These are phyloP conservation scores for Andrena fulva DNA, from an alignment of 2,888 invertebrate genomes.

Conservation along the genomic window DNA sequence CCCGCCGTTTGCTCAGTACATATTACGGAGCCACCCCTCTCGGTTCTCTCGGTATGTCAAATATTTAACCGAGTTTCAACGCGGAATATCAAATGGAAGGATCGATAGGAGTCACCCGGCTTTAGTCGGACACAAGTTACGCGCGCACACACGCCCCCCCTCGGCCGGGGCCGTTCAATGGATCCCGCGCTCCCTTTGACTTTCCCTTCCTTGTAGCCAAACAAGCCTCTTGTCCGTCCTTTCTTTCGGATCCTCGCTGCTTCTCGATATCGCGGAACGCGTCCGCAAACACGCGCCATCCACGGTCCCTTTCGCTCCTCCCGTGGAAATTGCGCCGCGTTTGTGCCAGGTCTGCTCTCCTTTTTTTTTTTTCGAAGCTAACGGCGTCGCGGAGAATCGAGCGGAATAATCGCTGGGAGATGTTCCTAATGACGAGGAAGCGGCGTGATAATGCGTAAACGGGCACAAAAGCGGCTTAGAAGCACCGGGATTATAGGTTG, in stretches of 20 bases:
- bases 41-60: slow-evolving; percentile 74
- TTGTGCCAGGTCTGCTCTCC: background rate
- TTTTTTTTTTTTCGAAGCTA: slow-evolving; percentile 24
- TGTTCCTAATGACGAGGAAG: slow-evolving; percentile 9
- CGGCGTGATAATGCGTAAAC: slow-evolving; percentile 42
- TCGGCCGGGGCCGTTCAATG: background rate
- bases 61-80: slow-evolving; percentile 81
- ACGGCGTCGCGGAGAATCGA: slow-evolving; percentile 34
- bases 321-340: slow-evolving; percentile 32
- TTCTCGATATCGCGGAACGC: slow-evolving; percentile 53
- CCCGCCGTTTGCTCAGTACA: slow-evolving; percentile 80
- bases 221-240: slow-evolving; percentile 50
- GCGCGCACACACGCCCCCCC: slow-evolving; percentile 24
- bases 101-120: slow-evolving; percentile 76
- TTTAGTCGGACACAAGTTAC: slow-evolving; percentile 59
- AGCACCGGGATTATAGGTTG: background rate
- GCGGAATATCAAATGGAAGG: slow-evolving; percentile 77
- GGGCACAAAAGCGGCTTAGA: slow-evolving; percentile 15
- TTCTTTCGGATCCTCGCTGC: slow-evolving; percentile 50
- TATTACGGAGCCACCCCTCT: slow-evolving; percentile 75
- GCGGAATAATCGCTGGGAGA: slow-evolving; percentile 44
- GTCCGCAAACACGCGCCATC: slow-evolving; percentile 64
- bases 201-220: slow-evolving; percentile 47
- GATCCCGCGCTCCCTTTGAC: slow-evolving; percentile 40
- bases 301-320: slow-evolving; percentile 29